Percentiles rank a stretch among this genome's conserved stretches.
These are phyloP conservation scores for Neopipo cinnamomea DNA, from an alignment of 2,113 vertebrate genomes.

Conservation along the genomic window DNA sequence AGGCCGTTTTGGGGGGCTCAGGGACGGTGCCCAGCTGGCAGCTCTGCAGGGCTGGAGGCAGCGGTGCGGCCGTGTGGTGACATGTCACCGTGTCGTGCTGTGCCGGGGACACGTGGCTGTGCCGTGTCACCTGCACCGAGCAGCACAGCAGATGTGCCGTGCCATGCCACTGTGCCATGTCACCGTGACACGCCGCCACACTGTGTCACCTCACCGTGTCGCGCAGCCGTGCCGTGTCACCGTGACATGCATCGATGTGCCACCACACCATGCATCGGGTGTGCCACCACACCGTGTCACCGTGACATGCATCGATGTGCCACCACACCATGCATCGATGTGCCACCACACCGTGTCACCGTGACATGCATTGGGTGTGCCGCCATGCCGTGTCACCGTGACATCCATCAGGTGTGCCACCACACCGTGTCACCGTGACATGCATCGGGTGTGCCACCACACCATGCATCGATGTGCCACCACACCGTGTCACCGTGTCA, in stretches of 20 bases:
- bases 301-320: too few relatives aligned
- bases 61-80: rapidly evolving
- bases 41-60: rapidly evolving
- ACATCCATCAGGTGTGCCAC: background rate
- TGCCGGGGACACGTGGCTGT: too few relatives aligned
- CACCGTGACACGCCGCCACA: too few relatives aligned
- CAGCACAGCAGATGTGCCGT: background rate
- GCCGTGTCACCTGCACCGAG: background rate
- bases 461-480: background rate
- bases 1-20: rapidly evolving
- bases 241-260: background rate
- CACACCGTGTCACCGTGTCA: background rate
- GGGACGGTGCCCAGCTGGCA: background rate
- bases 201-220: background rate
- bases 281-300: too few relatives aligned
- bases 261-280: too few relatives aligned
- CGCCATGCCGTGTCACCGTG: too few relatives aligned
- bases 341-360: background rate
- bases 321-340: background rate
- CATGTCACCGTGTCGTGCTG: too few relatives aligned
- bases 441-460: too few relatives aligned
- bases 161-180: background rate
- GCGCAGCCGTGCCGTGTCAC: rapidly evolving
- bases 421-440: rapidly evolving
- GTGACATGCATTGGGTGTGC: too few relatives aligned